Conservation (phyloP, 2,797 vertebrate species). For the Acanthiza pusilla region DNA sequence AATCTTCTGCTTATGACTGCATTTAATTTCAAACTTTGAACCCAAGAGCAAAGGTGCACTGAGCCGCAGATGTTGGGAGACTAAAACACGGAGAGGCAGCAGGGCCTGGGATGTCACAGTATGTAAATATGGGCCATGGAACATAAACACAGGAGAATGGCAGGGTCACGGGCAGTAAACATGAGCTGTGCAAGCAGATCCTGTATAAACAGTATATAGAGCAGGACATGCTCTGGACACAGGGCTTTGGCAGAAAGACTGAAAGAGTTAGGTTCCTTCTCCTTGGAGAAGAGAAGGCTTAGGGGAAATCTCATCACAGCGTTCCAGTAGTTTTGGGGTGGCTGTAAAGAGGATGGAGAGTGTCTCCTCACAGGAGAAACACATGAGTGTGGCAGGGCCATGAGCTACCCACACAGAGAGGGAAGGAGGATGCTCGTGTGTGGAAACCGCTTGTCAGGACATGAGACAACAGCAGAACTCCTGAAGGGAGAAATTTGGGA, state of each 20-base stretch:
- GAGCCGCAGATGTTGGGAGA: neutral
- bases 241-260: neutral
- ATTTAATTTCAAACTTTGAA: constrained; percentile 21
- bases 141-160: neutral
- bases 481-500: neutral
- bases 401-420: neutral
- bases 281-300: neutral
- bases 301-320: neutral
- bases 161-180: neutral
- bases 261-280: neutral
- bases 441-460: neutral
- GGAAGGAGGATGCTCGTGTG: neutral
- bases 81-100: neutral
- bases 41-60: neutral
- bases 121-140: neutral
- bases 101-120: neutral
- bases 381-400: neutral
- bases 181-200: neutral
- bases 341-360: neutral
- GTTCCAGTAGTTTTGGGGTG: neutral
- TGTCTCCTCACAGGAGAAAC: neutral
- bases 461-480: neutral
- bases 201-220: neutral
- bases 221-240: neutral
- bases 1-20: neutral